Conservation (phyloP, 2,888 invertebrate genomes). For the Imbricaverruca yamaguchii region DNA sequence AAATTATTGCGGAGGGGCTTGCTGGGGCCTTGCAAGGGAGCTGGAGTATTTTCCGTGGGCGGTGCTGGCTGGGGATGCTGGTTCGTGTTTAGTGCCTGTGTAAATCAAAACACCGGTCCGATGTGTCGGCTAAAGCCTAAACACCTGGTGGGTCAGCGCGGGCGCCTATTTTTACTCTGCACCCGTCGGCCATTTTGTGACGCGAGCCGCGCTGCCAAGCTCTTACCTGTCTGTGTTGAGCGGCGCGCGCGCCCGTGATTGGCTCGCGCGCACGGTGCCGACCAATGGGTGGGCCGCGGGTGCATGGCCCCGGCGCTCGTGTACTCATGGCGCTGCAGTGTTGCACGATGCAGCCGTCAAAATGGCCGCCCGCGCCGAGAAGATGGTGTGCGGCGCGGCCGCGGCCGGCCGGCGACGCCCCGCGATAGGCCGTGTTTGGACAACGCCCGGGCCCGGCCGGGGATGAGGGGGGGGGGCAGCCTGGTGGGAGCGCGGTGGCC, state of each 20-base stretch:
- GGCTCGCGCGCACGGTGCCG: not conserved
- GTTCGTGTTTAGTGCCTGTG: not conserved
- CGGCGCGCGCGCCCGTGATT: not conserved
- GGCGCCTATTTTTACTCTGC: not conserved
- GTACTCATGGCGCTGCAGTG: not conserved
- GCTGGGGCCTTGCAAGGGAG: no score
- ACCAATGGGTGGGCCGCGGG: not conserved
- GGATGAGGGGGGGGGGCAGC: not conserved
- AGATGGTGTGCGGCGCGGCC: conserved; percentile 1
- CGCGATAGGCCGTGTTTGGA: not conserved
- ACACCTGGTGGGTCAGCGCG: not conserved
- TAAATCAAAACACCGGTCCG: not conserved
- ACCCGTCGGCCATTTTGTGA: not conserved
- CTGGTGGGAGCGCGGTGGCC: not conserved
- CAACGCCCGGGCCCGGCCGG: not conserved
- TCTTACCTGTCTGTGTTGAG: not conserved
- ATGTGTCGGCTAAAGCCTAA: not conserved
- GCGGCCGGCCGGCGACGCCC: not conserved
- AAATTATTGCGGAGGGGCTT: no score
- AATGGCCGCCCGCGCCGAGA: conserved; percentile 6
- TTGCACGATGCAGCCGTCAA: not conserved
- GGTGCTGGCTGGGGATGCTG: no score
- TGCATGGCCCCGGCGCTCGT: not conserved
- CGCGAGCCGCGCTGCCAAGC: not conserved
- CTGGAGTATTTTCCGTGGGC: no score